These are phyloP conservation scores for Puffinus mauretanicus DNA, from an alignment of 2,113 vertebrate species.

Conservation along the genomic window DNA sequence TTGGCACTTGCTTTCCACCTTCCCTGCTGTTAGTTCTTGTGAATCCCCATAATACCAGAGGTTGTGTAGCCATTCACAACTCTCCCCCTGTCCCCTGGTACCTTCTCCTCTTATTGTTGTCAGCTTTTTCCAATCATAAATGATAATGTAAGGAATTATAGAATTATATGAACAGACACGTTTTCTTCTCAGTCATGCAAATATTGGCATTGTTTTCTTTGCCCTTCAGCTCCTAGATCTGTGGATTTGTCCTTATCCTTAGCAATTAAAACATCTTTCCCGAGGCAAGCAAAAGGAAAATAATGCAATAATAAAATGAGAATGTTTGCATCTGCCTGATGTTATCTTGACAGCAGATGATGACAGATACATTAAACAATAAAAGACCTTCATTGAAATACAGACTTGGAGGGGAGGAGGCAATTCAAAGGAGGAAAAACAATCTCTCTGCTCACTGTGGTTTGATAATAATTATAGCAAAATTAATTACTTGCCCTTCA, in stretches of 20 bases:
- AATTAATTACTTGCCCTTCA: conserved; percentile 43
- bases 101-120: background rate
- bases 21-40: background rate
- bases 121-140: background rate
- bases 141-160: background rate
- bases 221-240: background rate
- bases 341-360: conserved; percentile 9
- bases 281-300: background rate
- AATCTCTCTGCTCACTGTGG: background rate
- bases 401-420: background rate
- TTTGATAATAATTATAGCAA: conserved; percentile 11
- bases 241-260: background rate
- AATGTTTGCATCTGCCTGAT: background rate
- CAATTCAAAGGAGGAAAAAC: background rate
- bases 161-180: background rate
- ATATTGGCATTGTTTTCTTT: background rate
- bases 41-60: background rate
- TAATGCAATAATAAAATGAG: background rate
- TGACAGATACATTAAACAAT: conserved; percentile 33
- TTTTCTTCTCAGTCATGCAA: background rate
- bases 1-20: background rate
- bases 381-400: conserved; percentile 9
- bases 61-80: background rate
- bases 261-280: conserved; percentile 5
- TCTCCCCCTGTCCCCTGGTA: background rate